Conservation (phyloP, 2,113 vertebrate genomes). For the Dipodomys ordii region DNA sequence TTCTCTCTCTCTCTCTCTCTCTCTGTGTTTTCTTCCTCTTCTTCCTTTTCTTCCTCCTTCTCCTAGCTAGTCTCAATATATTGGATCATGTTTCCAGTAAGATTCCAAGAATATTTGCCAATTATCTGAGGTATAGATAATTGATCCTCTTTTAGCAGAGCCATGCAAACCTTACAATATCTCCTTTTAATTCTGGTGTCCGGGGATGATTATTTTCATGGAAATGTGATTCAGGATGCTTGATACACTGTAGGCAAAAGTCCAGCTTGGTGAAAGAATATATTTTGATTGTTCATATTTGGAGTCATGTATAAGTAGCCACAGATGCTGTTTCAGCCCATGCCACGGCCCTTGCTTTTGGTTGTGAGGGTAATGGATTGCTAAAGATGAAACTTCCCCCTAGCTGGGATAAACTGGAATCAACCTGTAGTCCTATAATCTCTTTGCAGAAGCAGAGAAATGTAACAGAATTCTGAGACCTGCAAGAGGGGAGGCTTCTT, state of each 20-base stretch:
- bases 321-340: not conserved
- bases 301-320: not conserved
- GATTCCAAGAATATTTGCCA: conserved; percentile 39
- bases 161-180: not conserved
- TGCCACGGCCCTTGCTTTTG: not conserved
- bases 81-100: conserved; percentile 28
- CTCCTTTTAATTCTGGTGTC: conserved; percentile 51
- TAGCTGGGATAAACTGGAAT: not conserved
- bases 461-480: not conserved
- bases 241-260: not conserved
- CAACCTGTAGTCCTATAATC: not conserved
- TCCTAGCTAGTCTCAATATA: not conserved
- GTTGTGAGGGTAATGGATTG: not conserved
- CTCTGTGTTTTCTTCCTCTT: not conserved
- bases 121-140: not conserved
- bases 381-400: not conserved
- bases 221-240: not conserved
- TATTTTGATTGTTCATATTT: not conserved
- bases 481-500: not conserved
- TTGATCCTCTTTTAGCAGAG: not conserved
- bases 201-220: not conserved
- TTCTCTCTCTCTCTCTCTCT: too few relatives aligned
- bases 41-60: not conserved
- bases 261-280: not conserved
- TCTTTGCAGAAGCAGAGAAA: not conserved